phyloP scores from a whole-genome alignment of 2,113 vertebrate genomes.

The Scortum barcoo region DNA sequence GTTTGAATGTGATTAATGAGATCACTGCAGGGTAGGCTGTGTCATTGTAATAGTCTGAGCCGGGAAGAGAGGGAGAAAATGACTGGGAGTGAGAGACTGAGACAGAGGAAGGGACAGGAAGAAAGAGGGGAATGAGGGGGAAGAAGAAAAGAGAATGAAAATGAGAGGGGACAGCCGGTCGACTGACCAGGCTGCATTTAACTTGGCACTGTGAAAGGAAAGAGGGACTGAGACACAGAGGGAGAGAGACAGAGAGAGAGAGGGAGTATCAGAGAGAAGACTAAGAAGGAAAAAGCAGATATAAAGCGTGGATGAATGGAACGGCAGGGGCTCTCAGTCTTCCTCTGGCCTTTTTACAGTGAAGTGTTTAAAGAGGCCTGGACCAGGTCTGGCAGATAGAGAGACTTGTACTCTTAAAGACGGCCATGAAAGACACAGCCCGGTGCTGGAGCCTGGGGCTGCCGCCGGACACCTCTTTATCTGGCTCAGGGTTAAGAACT shows the following conservation, averaged over 20 bases:
- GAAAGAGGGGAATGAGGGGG: constrained; percentile 6
- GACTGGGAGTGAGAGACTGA: constrained; percentile 36
- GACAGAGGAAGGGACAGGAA: constrained; percentile 30
- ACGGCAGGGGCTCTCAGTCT: constrained; percentile 71
- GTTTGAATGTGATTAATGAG: constrained; percentile 85
- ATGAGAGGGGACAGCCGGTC: constrained; percentile 47
- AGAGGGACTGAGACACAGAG: constrained; percentile 8
- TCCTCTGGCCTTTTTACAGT: constrained; percentile 70
- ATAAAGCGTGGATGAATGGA: constrained; percentile 72
- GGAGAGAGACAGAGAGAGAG: constrained; percentile 18
- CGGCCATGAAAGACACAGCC: constrained; percentile 58
- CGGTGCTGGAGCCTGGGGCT: constrained; percentile 27
- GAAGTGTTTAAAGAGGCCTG: constrained; percentile 60
- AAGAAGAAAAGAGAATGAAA: constrained; percentile 10
- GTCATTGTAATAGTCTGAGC: constrained; percentile 76
- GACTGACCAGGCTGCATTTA: constrained; percentile 55
- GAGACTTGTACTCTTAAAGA: constrained; percentile 49
- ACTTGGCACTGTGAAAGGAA: constrained; percentile 47
- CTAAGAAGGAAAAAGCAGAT: constrained; percentile 53
- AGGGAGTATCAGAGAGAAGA: constrained; percentile 44
- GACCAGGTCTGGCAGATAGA: constrained; percentile 63
- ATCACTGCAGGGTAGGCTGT: constrained; percentile 81
- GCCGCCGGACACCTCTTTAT: constrained; percentile 39
- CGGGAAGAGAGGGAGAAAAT: constrained; percentile 44
- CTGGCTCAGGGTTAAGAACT: constrained; percentile 58